These are phyloP conservation scores for Takifugu rubripes DNA, from an alignment of 2,797 vertebrate species.

Conservation along the genomic window DNA sequence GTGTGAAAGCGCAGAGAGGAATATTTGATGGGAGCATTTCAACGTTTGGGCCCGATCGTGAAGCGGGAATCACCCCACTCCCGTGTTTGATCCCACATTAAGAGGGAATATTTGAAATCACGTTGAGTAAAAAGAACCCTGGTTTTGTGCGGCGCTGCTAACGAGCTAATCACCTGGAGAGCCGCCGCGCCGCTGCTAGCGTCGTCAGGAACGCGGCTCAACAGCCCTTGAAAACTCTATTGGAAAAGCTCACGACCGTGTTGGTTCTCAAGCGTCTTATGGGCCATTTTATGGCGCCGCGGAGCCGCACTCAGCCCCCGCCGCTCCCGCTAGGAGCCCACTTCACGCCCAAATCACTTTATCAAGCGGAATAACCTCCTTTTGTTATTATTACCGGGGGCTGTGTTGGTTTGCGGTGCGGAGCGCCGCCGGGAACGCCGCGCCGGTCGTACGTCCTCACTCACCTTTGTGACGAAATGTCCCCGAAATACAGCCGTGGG, in stretches of 20 bases:
- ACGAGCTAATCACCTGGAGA: slow-evolving; percentile 12
- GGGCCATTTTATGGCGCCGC: background rate
- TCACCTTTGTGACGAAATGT: no score
- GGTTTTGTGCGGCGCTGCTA: background rate
- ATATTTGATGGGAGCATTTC: no score
- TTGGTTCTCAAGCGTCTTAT: slow-evolving; percentile 12
- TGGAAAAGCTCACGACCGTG: slow-evolving; percentile 28
- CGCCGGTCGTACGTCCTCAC: no score
- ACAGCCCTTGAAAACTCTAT: slow-evolving; percentile 34
- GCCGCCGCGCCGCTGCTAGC: slow-evolving; percentile 8
- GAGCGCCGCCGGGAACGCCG: background rate
- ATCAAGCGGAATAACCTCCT: background rate
- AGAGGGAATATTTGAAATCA: no score
- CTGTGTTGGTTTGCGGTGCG: background rate
- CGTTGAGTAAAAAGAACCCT: background rate
- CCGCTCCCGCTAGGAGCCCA: background rate
- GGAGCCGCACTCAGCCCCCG: slow-evolving; percentile 1
- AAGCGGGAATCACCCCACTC: no score
- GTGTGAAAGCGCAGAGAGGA: no score
- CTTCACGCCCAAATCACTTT: slow-evolving; percentile 1
- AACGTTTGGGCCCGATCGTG: no score
- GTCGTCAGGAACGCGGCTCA: slow-evolving; percentile 35
- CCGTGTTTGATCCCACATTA: no score
- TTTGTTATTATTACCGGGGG: background rate
- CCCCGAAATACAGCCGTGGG: no score